Percentiles rank a stretch among this genome's conserved stretches.
phyloP scores from a whole-genome alignment of 2,113 vertebrate species.

The Sisor rabdophorus region DNA sequence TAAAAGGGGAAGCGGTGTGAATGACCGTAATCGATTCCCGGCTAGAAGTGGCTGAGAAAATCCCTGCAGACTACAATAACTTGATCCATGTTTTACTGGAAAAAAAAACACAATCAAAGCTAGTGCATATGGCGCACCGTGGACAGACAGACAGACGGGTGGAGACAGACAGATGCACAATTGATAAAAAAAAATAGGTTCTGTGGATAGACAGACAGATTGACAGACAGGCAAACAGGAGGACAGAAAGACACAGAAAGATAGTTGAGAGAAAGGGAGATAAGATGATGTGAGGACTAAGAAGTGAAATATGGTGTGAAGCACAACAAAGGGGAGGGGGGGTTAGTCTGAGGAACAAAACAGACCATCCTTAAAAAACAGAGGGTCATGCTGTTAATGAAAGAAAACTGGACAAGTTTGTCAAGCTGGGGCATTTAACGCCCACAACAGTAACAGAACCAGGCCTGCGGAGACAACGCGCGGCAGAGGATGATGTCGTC shows the following conservation, averaged over 20 bases:
- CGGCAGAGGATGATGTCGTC: background rate
- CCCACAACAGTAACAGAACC: constrained; percentile 23
- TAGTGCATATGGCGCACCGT: background rate
- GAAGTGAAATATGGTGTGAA: background rate
- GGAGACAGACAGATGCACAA: background rate
- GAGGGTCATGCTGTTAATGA: constrained; percentile 30
- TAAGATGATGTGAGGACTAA: constrained; percentile 1
- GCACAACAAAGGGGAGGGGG: background rate
- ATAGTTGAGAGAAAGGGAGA: background rate
- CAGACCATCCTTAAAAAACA: constrained; percentile 26
- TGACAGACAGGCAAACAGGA: too few relatives aligned
- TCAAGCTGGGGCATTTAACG: constrained; percentile 26
- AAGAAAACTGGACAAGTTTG: background rate
- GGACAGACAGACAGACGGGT: background rate
- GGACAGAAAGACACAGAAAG: background rate
- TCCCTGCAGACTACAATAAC: constrained; percentile 25
- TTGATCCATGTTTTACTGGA: constrained; percentile 4
- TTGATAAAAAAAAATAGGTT: too few relatives aligned
- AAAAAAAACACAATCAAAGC: constrained; percentile 14
- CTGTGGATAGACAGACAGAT: too few relatives aligned
- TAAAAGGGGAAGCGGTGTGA: background rate
- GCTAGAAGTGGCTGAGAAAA: background rate
- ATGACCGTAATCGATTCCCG: constrained; percentile 10
- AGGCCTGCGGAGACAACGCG: constrained; percentile 1
- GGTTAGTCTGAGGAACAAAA: constrained; percentile 2